Base-by-base conservation (phyloP, 2,113 vertebrate genomes). In the Gavia stellata region DNA sequence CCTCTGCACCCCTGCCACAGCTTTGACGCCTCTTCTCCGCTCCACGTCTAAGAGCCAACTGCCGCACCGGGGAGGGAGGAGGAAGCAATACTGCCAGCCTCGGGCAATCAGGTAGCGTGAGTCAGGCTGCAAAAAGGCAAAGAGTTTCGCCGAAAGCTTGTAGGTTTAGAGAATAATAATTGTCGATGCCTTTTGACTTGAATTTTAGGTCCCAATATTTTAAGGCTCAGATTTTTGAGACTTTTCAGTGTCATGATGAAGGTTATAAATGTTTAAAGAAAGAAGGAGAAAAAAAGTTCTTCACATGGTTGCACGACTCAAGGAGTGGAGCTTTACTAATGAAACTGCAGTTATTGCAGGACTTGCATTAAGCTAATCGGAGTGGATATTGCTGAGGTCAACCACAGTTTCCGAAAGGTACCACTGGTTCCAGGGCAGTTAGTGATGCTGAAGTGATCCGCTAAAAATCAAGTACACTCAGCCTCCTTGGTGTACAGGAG, bases 351-450 rank as follows among this genome's bases (percentile, higher is more conserved):
- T 87, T 96, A 85, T 77, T 73, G 45, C 66, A 68, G 70, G 40
- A 55, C 68, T 95, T 77, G 61, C 84, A 92, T 90, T 85, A 87
- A 87, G 19, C 44, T 92, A 67, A 91, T 85, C 49, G 3, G 68
- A 79, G 44, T 56, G 78, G 40, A 10, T 70, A 72, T 36, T 8
- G 4, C 66, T 94, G 90, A 91, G 94, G 80, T 88, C 87, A 95
- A 68, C 81, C 87, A 68, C 86, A n/a, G 74, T 56, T 93, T 95
- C 93, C 93, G 45, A 78, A 84, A 79, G 53, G 74, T 77, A 56
- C 85, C 74, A 10, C 67, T 82, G 62, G 78, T 85, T 96, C 86
- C 93, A 92, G 80, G 45, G 83, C 82, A 94, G 91, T 71, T 65
- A 61, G 70, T 0, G 23, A 67, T 52, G 86, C 63, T 34, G 67